Conservation (phyloP, 2,797 vertebrate genomes). For the Cheirogaleus major region DNA sequence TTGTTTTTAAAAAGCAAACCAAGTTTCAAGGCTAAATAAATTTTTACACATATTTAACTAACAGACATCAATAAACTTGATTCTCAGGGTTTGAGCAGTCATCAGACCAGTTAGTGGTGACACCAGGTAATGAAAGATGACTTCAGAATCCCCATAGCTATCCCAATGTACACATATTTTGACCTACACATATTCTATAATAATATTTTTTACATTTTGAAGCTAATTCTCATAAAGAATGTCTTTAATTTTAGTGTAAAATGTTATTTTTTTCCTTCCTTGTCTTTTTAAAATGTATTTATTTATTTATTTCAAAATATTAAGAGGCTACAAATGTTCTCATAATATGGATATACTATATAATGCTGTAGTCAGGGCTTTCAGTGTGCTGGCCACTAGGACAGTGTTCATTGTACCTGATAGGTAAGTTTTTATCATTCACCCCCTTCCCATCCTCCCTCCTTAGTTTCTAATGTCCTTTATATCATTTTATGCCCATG, state of each 20-base stretch:
- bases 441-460: not conserved
- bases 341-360: not conserved
- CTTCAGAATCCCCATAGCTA: not conserved
- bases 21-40: not conserved
- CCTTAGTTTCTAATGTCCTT: not conserved
- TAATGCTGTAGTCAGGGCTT: not conserved
- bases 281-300: not conserved
- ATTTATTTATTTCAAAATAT: not conserved
- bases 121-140: not conserved
- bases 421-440: not conserved
- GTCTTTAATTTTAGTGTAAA: slow-evolving; percentile 11
- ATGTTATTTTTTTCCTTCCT: not conserved
- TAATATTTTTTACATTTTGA: not conserved
- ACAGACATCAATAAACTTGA: not conserved
- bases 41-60: not conserved
- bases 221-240: not conserved
- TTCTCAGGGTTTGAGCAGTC: not conserved
- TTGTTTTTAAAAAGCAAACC: not conserved
- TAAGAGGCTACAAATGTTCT: not conserved
- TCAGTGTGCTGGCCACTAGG: not conserved
- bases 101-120: slow-evolving; percentile 4
- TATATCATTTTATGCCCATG: not conserved
- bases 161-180: not conserved
- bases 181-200: not conserved
- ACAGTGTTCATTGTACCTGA: not conserved